Evolutionary conservation across 2,113 vertebrate genomes (phyloP).

Genomic region (Hippoglossus stenolepis): DNA sequence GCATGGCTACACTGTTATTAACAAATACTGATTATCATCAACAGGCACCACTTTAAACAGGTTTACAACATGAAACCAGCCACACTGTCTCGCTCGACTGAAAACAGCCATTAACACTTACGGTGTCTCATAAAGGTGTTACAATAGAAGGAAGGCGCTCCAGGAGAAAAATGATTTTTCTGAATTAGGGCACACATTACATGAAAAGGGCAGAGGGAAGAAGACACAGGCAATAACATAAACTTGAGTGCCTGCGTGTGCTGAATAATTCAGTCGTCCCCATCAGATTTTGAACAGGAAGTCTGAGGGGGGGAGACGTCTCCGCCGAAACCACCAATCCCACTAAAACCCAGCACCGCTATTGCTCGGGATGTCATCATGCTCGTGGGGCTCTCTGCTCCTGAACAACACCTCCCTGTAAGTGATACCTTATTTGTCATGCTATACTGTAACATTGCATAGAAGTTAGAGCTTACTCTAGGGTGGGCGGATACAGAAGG

Average conservation of each 20-base stretch:
- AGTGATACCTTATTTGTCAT: conserved; percentile 75
- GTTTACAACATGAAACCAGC: conserved; percentile 42
- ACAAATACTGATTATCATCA: conserved; percentile 54
- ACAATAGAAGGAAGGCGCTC: conserved; percentile 36
- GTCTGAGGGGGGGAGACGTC: conserved; percentile 42
- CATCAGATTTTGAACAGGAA: conserved; percentile 51
- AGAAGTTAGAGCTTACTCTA: conserved; percentile 80
- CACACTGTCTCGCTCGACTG: conserved; percentile 5
- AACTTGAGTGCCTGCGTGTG: conserved; percentile 36
- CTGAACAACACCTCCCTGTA: conserved; percentile 31
- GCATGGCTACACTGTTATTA: conserved; percentile 35
- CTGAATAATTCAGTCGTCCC: conserved; percentile 70
- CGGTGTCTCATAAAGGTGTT: conserved; percentile 26
- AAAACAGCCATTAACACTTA: conserved; percentile 11
- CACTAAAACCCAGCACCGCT: conserved; percentile 25
- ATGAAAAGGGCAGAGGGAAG: conserved; percentile 26
- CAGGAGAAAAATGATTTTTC: conserved; percentile 24
- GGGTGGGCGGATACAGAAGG: conserved; percentile 38
- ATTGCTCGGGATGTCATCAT: conserved; percentile 67
- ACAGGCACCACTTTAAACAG: conserved; percentile 63
- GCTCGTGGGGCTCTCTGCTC: conserved; percentile 44
- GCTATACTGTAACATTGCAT: conserved; percentile 83
- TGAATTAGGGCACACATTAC: conserved; percentile 37
- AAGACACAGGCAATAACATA: conserved; percentile 51
- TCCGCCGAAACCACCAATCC: conserved; percentile 38